Evolutionary conservation across 2,888 invertebrate species (phyloP), one percentile per base, ranked within the genome.

Genomic region (Oscheius onirici): DNA sequence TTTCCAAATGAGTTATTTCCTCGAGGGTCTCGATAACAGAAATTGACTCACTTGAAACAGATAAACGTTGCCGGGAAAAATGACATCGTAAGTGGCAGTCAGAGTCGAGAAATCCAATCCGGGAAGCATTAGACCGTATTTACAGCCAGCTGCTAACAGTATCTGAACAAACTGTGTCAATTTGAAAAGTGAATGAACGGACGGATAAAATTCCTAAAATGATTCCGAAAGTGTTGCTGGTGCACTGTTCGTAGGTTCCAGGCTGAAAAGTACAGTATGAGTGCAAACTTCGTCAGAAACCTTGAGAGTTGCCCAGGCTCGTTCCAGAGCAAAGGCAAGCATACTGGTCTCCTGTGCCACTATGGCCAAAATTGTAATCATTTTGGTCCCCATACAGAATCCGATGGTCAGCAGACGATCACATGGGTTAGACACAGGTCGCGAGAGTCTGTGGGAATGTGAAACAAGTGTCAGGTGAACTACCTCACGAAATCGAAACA

Each of bases 1-100:
- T 26, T 70, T 78, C 8, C 58, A 60, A 76, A 11, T 80, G 76
- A 2, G 74, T 78, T 22, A 51, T 80, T 28, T 76, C 76, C 43
- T 3, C 20, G 46, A 0, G 15, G 13, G 46, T 46, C 20, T 46
- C 8, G 20, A 5, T 13, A 46, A 34, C 34, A 13, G 13, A 46
- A 46, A 46, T 46, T 17, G n/a, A 15, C 52, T 52, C 20, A 52
- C 52, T 22, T 52, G 52, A 22, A 52, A 52, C n/a, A 52, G 5
- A 52, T 52, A 3, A 6, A 3, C 24, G 20, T 52, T 52, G 3
- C 24, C 52, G 3, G 52, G 52, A 13, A 52, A 52, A 52, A 52
- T 52, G 24, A 52, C 52, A 24, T 52, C 52, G 20, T 52, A 78
- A 75, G 22, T 75, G 74, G 52, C 52, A 13, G 52, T 52, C 6